Conservation (phyloP, 2,113 vertebrate species). For the Malurus elegans region DNA sequence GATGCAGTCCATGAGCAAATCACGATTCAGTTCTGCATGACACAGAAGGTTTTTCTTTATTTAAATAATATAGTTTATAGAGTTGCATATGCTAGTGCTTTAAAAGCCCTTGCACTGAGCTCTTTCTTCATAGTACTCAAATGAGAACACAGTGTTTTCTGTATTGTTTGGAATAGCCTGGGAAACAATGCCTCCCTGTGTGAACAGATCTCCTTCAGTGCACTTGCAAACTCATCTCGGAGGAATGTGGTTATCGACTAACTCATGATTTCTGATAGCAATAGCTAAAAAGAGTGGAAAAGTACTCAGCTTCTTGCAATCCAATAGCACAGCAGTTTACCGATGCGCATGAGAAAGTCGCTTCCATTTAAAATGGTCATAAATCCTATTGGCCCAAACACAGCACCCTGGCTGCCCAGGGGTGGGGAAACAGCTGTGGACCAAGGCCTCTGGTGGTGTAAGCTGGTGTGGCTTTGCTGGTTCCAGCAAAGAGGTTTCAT, state of each 20-base stretch:
- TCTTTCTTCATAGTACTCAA: constrained; percentile 13
- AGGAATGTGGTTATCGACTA: constrained; percentile 49
- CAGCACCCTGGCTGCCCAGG: background rate
- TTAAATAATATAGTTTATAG: constrained; percentile 27
- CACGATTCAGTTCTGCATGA: background rate
- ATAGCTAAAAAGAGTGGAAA: constrained; percentile 49
- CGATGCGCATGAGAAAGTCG: background rate
- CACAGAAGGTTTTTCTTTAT: constrained; percentile 21
- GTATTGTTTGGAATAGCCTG: constrained; percentile 55
- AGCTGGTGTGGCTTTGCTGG: background rate
- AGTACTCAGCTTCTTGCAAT: constrained; percentile 27
- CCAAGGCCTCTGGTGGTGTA: background rate
- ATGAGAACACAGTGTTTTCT: constrained; percentile 33
- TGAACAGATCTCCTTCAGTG: constrained; percentile 36
- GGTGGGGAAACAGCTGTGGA: background rate
- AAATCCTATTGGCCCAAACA: background rate
- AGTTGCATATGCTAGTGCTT: constrained; percentile 22
- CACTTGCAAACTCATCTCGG: constrained; percentile 39
- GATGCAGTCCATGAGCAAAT: background rate
- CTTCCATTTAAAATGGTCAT: constrained; percentile 29
- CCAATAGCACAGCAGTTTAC: constrained; percentile 6
- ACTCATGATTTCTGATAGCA: constrained; percentile 45
- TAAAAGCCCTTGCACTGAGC: background rate
- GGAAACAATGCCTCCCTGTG: constrained; percentile 51
- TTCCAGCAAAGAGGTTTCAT: background rate